A percentile compares a stretch with the other conserved stretches of the same genome.
Conservation (phyloP, 2,797 vertebrate genomes). For the Amphiprion clarkii region DNA sequence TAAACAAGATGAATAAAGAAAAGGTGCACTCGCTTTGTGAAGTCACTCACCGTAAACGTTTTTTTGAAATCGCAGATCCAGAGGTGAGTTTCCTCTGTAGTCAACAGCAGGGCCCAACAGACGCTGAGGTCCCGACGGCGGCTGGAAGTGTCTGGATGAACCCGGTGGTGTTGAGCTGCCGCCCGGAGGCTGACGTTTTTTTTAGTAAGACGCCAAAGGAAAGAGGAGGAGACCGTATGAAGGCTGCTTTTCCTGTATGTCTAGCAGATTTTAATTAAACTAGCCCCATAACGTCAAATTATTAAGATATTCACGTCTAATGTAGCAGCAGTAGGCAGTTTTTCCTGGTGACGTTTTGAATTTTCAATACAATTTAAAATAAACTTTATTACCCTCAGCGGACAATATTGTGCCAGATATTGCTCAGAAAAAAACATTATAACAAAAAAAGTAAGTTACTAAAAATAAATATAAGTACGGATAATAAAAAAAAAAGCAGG, state of each 20-base stretch:
- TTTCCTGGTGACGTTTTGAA: too few species aligned
- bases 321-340: too few species aligned
- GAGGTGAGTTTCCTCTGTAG: constrained; percentile 50
- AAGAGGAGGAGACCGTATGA: not conserved
- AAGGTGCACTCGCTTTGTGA: rapidly evolving
- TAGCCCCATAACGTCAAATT: not conserved
- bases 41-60: constrained; percentile 64
- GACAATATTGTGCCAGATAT: too few species aligned
- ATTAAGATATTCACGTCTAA: too few species aligned
- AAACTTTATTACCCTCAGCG: too few species aligned
- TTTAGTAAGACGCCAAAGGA: not conserved
- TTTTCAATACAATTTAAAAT: too few species aligned
- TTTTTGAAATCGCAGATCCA: constrained; percentile 24
- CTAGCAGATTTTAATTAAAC: too few species aligned
- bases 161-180: constrained; percentile 8
- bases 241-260: constrained; percentile 2
- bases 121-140: constrained; percentile 27
- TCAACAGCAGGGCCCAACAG: constrained; percentile 55
- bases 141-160: constrained; percentile 50
- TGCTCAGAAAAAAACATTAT: too few species aligned
- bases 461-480: too few species aligned
- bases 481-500: too few species aligned
- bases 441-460: too few species aligned
- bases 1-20: not conserved
- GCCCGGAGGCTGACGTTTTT: constrained; percentile 16